Evolutionary conservation across 2,888 invertebrate genomes (phyloP).

Genomic region (Scaptomyza parva): DNA sequence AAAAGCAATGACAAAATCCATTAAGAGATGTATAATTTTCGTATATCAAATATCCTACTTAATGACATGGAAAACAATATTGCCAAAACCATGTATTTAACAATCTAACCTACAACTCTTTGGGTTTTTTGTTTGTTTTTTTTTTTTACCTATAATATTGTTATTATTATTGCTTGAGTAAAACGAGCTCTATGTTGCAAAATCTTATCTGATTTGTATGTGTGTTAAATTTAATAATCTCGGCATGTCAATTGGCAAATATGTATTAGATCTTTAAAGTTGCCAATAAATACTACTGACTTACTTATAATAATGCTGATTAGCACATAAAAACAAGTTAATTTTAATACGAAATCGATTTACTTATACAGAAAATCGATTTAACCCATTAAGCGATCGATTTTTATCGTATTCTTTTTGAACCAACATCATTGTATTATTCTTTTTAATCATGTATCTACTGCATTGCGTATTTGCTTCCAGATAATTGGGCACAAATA

Average conservation of each 20-base stretch:
- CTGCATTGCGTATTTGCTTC: not conserved
- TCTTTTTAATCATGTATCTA: not conserved
- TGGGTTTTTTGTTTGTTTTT: not conserved
- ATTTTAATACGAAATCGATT: not conserved
- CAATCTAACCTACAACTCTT: not conserved
- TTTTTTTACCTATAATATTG: not conserved
- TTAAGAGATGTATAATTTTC: not conserved
- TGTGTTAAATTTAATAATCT: slow-evolving; percentile 1
- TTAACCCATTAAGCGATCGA: not conserved
- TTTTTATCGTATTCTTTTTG: not conserved
- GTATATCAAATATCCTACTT: not conserved
- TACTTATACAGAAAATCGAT: not conserved
- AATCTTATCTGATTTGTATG: slow-evolving; percentile 27
- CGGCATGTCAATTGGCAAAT: slow-evolving; percentile 13
- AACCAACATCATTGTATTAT: not conserved
- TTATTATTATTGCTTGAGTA: not conserved
- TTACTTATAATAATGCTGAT: slow-evolving; percentile 24
- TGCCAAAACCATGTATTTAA: slow-evolving; percentile 6
- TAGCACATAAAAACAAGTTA: not conserved
- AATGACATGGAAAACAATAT: not conserved
- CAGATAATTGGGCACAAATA: slow-evolving; percentile 7
- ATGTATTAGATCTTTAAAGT: not conserved
- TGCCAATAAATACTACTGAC: slow-evolving; percentile 22
- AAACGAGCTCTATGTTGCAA: slow-evolving; percentile 11
- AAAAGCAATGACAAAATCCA: too few relatives aligned